phyloP scores from a whole-genome alignment of 2,113 vertebrate species.

The Hassar affinis region DNA sequence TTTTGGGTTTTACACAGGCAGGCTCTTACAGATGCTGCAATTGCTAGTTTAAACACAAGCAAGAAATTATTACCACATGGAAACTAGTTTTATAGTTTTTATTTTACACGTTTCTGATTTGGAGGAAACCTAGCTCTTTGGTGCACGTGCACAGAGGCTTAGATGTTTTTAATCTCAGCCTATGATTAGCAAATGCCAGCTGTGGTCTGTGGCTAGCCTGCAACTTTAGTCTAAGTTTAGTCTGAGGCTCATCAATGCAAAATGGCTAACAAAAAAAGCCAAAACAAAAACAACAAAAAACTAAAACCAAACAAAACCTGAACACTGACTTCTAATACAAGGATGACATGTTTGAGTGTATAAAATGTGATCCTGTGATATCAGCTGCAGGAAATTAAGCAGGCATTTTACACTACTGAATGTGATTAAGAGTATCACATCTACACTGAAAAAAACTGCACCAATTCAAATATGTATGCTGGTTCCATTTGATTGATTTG shows the following conservation, averaged over 20 bases:
- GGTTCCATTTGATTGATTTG: background rate
- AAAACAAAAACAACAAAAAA: background rate
- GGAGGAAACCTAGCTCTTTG: background rate
- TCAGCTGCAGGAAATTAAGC: background rate
- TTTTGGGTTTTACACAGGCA: conserved; percentile 12
- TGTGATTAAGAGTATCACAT: background rate
- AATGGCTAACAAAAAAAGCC: background rate
- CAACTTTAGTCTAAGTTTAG: conserved; percentile 20
- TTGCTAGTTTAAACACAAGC: background rate
- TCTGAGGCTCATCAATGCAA: conserved; percentile 21
- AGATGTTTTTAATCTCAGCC: background rate
- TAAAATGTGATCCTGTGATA: background rate
- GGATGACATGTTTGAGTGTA: background rate
- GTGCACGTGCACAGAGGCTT: background rate
- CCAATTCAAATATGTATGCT: too few relatives aligned
- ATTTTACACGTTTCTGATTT: background rate
- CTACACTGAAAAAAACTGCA: background rate
- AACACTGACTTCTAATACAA: background rate
- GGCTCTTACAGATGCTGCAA: background rate
- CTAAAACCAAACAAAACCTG: background rate
- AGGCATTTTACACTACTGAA: background rate
- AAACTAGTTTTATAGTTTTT: background rate
- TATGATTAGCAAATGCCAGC: conserved; percentile 13
- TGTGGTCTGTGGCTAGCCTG: conserved; percentile 15
- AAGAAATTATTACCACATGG: conserved; percentile 7